phyloP scores from a whole-genome alignment of 2,888 invertebrate species.

The Bibio marci region DNA sequence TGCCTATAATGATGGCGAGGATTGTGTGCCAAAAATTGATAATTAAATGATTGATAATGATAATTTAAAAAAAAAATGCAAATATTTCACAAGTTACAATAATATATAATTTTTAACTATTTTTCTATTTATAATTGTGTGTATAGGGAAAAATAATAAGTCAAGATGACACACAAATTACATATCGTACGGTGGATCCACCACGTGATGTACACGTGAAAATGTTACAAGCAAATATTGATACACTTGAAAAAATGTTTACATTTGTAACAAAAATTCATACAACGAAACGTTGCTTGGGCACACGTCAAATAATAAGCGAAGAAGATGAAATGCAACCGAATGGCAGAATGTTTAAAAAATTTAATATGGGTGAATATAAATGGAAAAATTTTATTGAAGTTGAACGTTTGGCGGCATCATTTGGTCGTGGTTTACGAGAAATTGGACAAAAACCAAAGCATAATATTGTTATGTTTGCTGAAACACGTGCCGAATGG shows the following conservation, averaged over 20 bases:
- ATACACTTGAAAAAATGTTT: slow-evolving; percentile 71
- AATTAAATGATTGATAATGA: too few species aligned
- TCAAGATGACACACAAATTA: slow-evolving; percentile 45
- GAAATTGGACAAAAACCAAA: slow-evolving; percentile 57
- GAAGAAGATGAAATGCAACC: slow-evolving; percentile 91
- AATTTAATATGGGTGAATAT: slow-evolving; percentile 90
- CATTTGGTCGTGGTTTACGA: slow-evolving; percentile 72
- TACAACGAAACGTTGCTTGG: slow-evolving; percentile 60
- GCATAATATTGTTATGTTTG: slow-evolving; percentile 78
- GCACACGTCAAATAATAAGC: slow-evolving; percentile 75
- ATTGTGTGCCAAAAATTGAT: too few species aligned
- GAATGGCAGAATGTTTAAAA: slow-evolving; percentile 90
- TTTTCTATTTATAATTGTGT: not conserved
- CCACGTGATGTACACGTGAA: slow-evolving; percentile 55
- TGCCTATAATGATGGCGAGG: too few species aligned
- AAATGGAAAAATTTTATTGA: slow-evolving; percentile 73
- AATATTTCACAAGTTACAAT: too few species aligned
- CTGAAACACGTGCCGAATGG: slow-evolving; percentile 97
- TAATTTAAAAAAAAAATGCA: too few species aligned
- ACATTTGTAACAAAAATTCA: slow-evolving; percentile 59
- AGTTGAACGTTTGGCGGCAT: slow-evolving; percentile 49
- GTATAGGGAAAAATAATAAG: slow-evolving; percentile 52
- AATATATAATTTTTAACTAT: not conserved
- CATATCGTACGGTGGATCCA: slow-evolving; percentile 52
- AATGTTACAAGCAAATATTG: slow-evolving; percentile 57